These are phyloP conservation scores for Myocastor coypus DNA, from an alignment of 2,113 vertebrate species.

Conservation along the genomic window DNA sequence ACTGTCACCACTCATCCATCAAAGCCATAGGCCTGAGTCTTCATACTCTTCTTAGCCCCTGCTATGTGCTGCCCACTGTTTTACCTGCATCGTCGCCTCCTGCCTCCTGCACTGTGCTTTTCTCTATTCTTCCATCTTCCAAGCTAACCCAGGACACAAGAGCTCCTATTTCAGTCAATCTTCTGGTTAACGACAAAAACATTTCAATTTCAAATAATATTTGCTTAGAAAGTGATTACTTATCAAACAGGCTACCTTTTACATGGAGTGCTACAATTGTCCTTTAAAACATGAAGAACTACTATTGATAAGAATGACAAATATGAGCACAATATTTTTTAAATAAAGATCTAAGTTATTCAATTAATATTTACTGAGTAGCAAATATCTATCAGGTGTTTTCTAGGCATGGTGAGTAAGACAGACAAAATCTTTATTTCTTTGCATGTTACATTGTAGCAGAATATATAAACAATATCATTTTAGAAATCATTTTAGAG, in stretches of 20 bases:
- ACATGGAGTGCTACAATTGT: background rate
- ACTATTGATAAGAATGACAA: background rate
- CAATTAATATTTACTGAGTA: background rate
- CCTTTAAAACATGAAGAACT: slow-evolving; percentile 16
- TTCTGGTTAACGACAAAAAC: background rate
- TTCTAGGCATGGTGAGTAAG: background rate
- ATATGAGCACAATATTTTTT: background rate
- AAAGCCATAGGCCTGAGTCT: background rate
- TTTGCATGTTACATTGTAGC: background rate
- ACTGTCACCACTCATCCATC: no score
- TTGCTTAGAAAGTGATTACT: background rate
- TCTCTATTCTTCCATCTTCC: background rate
- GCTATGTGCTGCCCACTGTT: background rate
- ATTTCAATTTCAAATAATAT: background rate
- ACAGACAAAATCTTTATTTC: background rate
- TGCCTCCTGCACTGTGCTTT: background rate
- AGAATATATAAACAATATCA: background rate
- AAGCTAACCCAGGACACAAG: background rate
- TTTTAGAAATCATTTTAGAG: slow-evolving; percentile 26
- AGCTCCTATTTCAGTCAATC: background rate
- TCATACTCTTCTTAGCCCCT: background rate
- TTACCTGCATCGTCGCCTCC: background rate
- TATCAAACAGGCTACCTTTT: slow-evolving; percentile 13
- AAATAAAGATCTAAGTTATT: background rate
- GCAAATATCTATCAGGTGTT: background rate